A percentile compares a stretch with the other conserved stretches of the same genome.
phyloP scores from a whole-genome alignment of 2,113 vertebrate species.

The Neoarius graeffei region DNA sequence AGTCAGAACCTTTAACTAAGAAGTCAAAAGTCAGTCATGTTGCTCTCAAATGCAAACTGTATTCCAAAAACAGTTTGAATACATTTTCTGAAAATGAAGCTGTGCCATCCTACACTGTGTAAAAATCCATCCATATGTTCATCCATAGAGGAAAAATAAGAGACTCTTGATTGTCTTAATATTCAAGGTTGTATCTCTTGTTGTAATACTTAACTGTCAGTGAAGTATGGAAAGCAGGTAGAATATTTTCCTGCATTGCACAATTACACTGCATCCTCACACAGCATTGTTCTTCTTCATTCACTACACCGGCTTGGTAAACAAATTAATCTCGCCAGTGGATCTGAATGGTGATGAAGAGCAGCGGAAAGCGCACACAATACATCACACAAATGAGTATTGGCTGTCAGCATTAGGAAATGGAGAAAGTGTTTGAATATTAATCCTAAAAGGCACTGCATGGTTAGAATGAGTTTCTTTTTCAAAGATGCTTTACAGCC shows the following conservation, averaged over 20 bases:
- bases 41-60: too few species aligned
- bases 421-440: slow-evolving; percentile 59
- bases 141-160: neutral
- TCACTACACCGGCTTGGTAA: slow-evolving; percentile 70
- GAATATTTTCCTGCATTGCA: slow-evolving; percentile 64
- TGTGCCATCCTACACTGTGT: neutral
- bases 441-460: slow-evolving; percentile 31
- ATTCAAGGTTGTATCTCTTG: slow-evolving; percentile 6
- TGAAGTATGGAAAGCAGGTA: slow-evolving; percentile 13
- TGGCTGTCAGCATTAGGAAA: slow-evolving; percentile 63
- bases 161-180: neutral
- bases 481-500: neutral
- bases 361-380: slow-evolving; percentile 56
- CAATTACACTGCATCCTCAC: slow-evolving; percentile 56
- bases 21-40: slow-evolving; percentile 1
- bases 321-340: slow-evolving; percentile 73
- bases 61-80: neutral
- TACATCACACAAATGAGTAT: slow-evolving; percentile 72
- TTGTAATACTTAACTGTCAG: slow-evolving; percentile 16
- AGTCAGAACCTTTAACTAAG: neutral
- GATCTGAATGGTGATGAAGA: slow-evolving; percentile 58
- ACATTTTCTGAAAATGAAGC: neutral
- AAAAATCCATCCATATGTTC: neutral
- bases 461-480: neutral
- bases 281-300: slow-evolving; percentile 64